These are phyloP conservation scores for Montipora sp. DNA, from an alignment of 64 coral and sea anemone species.

Conservation along the genomic window DNA sequence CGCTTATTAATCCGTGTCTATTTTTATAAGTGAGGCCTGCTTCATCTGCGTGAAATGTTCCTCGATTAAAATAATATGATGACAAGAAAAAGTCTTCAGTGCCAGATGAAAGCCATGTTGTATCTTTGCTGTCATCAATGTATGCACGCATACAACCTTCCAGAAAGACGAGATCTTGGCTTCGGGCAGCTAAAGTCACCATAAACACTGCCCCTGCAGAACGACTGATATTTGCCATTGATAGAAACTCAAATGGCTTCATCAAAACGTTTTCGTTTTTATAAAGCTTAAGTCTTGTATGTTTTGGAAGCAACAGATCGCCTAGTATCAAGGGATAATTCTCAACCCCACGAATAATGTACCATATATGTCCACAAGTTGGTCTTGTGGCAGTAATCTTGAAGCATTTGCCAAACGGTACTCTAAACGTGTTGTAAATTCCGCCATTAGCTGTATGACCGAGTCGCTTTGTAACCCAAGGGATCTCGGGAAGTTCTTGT, in stretches of 20 bases:
- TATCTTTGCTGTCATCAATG: slow-evolving; percentile 44
- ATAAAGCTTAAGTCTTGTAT: slow-evolving; percentile 37
- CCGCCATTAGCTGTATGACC: slow-evolving; percentile 52
- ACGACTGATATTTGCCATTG: not conserved
- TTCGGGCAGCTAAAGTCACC: slow-evolving; percentile 36
- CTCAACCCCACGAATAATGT: slow-evolving; percentile 50
- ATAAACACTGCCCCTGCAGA: slow-evolving; percentile 52
- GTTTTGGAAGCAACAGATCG: slow-evolving; percentile 7
- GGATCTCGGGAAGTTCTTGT: not conserved
- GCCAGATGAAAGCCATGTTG: slow-evolving; percentile 65
- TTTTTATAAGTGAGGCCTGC: slow-evolving; percentile 1
- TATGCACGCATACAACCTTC: slow-evolving; percentile 61
- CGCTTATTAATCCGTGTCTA: not conserved
- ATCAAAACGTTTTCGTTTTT: slow-evolving; percentile 8
- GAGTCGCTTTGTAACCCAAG: slow-evolving; percentile 28
- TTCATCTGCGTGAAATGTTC: slow-evolving; percentile 12
- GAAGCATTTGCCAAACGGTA: slow-evolving; percentile 49
- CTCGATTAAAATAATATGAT: slow-evolving; percentile 51
- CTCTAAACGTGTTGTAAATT: slow-evolving; percentile 56
- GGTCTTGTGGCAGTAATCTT: slow-evolving; percentile 19
- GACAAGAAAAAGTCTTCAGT: slow-evolving; percentile 74
- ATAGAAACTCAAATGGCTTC: slow-evolving; percentile 47
- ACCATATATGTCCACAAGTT: not conserved
- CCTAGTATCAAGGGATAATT: slow-evolving; percentile 25
- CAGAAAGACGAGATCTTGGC: slow-evolving; percentile 10